Evolutionary conservation across 2,888 invertebrate genomes (phyloP), one percentile per base, ranked within the genome.

Genomic region (Coenonympha arcania): DNA sequence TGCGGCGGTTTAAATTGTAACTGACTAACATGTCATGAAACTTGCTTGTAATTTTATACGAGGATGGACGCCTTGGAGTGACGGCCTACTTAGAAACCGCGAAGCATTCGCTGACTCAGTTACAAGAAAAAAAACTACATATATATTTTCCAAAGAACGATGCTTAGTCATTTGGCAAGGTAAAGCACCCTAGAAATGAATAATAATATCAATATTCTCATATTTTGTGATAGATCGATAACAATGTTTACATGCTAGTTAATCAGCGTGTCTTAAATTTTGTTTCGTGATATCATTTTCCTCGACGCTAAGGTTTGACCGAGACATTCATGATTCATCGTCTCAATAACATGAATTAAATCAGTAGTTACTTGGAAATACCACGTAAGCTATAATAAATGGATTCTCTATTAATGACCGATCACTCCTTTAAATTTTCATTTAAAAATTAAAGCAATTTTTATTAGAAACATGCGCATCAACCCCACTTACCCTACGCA

Each of bases 61-160:
- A 43, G 43, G 56, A 54, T 52, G 52, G 48, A 55, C 51, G 42
- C 39, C 48, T 47, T 42, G 39, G 48, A 37, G 52, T 48, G 37
- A 16, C 54, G 54, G 44, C 49, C 64, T 73, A 67, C 65, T 59
- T 59, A 62, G 69, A 72, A 72, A 50, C 60, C 60, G 59, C 51
- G 49, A 42, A 36, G 28, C 28, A 24, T 44, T 30, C n/a, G 41
- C 46, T 55, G 55, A 54, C 42, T 50, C 54, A 57, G 43, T 49
- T 53, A 36, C 43, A 42, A 56, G 39, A 50, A 56, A 34, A 56
- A 58, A 47, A 46, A 36, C 26, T 41, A 48, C 22, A 16, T 30
- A 16, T 30, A 16, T 22, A 9, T 34, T 28, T 58, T 49, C 51
- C 55, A 55, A 60, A 58, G 57, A 61, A 58, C 55, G 33, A 43